phyloP scores from a whole-genome alignment of 2,113 vertebrate species.

The Cathartes aura region DNA sequence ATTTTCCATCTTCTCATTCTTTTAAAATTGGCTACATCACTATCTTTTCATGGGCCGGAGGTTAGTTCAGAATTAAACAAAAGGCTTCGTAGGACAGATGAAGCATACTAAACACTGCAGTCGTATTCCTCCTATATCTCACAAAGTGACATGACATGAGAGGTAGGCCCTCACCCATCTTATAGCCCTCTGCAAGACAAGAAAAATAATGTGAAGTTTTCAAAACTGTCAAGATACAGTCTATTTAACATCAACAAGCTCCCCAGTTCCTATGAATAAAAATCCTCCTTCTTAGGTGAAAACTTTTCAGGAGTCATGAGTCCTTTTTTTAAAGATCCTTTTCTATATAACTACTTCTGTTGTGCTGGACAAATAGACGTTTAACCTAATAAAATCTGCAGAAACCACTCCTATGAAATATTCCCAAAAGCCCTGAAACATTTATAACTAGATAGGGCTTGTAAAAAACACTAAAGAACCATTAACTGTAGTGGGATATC shows the following conservation, averaged over 20 bases:
- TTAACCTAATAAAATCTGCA: neutral
- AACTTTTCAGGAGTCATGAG: neutral
- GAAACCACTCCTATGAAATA: slow-evolving; percentile 2
- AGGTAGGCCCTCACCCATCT: neutral
- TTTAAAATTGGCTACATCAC: neutral
- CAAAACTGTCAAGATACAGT: neutral
- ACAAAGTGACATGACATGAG: too few relatives aligned
- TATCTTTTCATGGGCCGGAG: neutral
- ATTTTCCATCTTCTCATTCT: neutral
- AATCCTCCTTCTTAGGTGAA: neutral
- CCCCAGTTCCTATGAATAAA: neutral
- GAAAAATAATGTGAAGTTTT: neutral
- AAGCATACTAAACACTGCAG: neutral
- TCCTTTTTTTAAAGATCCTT: neutral
- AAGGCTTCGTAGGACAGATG: neutral
- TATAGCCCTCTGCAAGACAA: neutral
- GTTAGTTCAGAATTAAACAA: neutral
- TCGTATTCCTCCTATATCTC: neutral
- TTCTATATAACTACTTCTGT: neutral
- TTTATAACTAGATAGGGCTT: neutral
- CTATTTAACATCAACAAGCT: neutral
- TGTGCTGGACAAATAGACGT: neutral
- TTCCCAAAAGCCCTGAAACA: neutral
- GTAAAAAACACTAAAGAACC: slow-evolving; percentile 9
- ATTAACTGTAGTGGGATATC: neutral